These are phyloP conservation scores for Larimichthys crocea DNA, from an alignment of 2,113 vertebrate genomes.

Conservation along the genomic window DNA sequence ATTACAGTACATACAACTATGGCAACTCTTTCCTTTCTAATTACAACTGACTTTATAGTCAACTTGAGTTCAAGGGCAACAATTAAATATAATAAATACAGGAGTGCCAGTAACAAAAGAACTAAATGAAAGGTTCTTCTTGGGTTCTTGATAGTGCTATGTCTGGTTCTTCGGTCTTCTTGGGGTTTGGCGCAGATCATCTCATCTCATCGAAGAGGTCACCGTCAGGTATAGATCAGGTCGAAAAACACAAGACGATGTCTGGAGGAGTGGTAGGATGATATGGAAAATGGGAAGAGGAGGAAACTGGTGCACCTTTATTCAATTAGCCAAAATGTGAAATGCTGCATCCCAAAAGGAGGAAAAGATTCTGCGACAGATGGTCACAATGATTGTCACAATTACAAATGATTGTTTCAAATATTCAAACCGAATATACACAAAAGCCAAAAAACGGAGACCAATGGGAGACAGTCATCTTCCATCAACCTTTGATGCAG, in stretches of 20 bases:
- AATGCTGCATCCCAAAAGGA: not conserved
- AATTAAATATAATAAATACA: no score
- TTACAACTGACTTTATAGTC: no score
- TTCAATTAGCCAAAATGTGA: not conserved
- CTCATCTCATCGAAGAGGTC: not conserved
- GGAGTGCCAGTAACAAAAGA: not conserved
- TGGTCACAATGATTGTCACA: no score
- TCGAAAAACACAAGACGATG: not conserved
- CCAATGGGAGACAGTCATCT: no score
- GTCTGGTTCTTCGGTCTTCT: constrained; percentile 19
- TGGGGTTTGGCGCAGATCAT: not conserved
- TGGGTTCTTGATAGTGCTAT: not conserved
- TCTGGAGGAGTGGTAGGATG: not conserved
- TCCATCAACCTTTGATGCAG: no score
- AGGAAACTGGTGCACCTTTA: not conserved
- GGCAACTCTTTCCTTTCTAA: no score
- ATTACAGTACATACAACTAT: no score
- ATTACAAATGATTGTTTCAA: no score
- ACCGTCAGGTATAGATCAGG: not conserved
- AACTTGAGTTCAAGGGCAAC: no score
- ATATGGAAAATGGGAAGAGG: not conserved
- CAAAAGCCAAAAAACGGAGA: no score
- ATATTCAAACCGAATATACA: no score
- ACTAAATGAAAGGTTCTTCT: not conserved
- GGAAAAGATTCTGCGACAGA: no score